Base-by-base conservation (phyloP, 2,888 invertebrate species). In the Cyclophora punctaria region DNA sequence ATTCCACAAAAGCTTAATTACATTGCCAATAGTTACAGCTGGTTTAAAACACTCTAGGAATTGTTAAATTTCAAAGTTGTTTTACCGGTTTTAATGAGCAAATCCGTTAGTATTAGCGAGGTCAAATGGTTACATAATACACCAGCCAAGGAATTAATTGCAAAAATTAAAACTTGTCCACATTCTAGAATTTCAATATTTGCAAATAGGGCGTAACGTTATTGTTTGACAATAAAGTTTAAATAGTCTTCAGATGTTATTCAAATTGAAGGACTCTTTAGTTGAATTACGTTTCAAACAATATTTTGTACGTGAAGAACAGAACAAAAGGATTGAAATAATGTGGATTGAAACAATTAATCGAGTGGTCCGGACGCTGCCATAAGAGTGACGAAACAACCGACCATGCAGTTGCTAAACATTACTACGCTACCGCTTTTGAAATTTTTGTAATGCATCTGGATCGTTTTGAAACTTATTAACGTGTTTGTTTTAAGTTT, bases 391-490 rank as follows among this genome's bases (percentile, higher is more conserved):
- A 67, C 75, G 83, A 84, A 82, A 84, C 77, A 81, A 78, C 77
- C 77, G 77, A 66, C 75, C 76, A 74, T 73, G 72, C 68, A 72
- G 76, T 87, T 86, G 77, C 82, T 78, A 83, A 86, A 87, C 82
- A 78, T 74, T 82, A 77, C 78, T 82, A 71, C 78, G 82, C 78
- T 83, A 79, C 83, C 78, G 81, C 86, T 86, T 85, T 83, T 76
- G 74, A 70, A 71, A 73, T 72, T 67, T 54, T 72, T 80, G 86
- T 85, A 86, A 86, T 82, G 83, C 84, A 86, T 87, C 85, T 87
- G 86, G 84, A 87, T 83, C 83, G 86, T 85, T 88, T 87, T 85
- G 85, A 85, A 87, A 88, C 80, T 75, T 83, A 85, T 87, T 85
- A 85, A 86, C 83, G 83, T 80, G 82, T 83, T 86, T 84, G 73